Conservation (phyloP, 2,888 invertebrate species). For the Apocheima hispidaria region DNA sequence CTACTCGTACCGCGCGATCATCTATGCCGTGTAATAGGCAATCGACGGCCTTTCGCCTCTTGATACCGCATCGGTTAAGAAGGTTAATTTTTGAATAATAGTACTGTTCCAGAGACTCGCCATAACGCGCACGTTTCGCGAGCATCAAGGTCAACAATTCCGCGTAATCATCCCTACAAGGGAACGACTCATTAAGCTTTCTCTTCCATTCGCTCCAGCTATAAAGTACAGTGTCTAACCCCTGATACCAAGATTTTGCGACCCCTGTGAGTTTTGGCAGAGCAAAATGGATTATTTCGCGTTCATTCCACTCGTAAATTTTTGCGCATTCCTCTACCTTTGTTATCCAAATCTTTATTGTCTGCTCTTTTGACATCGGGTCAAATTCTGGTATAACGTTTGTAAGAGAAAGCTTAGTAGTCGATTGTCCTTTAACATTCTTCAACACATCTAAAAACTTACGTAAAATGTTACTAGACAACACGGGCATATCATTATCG, state of each 20-base stretch:
- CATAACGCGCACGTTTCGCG: neutral
- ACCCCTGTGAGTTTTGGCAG: neutral
- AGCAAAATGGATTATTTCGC: conserved; percentile 1
- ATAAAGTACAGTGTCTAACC: neutral
- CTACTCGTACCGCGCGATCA: neutral
- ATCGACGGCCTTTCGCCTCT: neutral
- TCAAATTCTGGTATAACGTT: neutral
- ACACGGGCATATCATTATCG: neutral
- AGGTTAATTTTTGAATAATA: neutral
- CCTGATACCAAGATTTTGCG: conserved; percentile 1
- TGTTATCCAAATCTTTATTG: neutral
- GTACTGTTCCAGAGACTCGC: neutral
- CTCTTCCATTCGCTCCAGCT: conserved; percentile 1
- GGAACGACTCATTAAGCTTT: neutral
- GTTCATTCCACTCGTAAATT: neutral
- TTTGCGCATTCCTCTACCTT: conserved; percentile 1
- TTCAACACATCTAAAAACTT: neutral
- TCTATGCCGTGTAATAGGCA: neutral
- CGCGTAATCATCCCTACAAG: neutral
- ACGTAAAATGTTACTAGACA: neutral
- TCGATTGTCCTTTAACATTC: neutral
- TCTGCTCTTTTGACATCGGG: neutral
- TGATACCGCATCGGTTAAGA: neutral
- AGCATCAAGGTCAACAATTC: neutral
- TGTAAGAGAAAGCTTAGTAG: neutral